Evolutionary conservation across 2,888 invertebrate species (phyloP).

Genomic region (Rotaria socialis): DNA sequence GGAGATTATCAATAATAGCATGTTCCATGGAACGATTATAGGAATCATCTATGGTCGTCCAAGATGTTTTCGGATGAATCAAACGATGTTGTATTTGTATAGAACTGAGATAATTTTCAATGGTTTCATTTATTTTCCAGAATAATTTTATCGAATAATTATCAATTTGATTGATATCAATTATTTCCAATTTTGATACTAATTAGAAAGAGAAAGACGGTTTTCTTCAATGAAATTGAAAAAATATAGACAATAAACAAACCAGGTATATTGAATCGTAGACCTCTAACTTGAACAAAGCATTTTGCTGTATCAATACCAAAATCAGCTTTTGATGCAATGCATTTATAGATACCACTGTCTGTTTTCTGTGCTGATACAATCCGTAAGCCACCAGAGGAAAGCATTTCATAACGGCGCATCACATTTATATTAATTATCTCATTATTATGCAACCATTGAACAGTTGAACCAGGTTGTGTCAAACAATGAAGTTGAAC

Average conservation of each 20-base stretch:
- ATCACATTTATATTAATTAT: slow-evolving; percentile 46
- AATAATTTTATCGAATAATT: not conserved
- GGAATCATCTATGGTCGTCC: not conserved
- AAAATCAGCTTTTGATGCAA: slow-evolving; percentile 71
- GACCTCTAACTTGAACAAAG: slow-evolving; percentile 36
- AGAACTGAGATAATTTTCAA: not conserved
- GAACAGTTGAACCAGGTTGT: slow-evolving; percentile 32
- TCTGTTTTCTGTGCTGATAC: slow-evolving; percentile 55
- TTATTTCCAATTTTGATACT: slow-evolving; percentile 1
- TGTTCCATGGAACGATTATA: not conserved
- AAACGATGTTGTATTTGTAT: slow-evolving; percentile 33
- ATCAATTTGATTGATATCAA: slow-evolving; percentile 23
- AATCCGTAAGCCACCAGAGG: slow-evolving; percentile 42
- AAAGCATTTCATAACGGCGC: slow-evolving; percentile 43
- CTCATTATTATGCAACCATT: slow-evolving; percentile 45
- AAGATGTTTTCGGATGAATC: not conserved
- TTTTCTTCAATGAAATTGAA: not conserved
- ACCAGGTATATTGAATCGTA: not conserved
- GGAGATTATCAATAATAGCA: slow-evolving; percentile 36
- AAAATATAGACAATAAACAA: not conserved
- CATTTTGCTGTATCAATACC: slow-evolving; percentile 59
- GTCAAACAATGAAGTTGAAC: slow-evolving; percentile 43
- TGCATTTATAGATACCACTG: slow-evolving; percentile 83
- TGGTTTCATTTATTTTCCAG: not conserved
- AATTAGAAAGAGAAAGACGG: not conserved